Base-by-base conservation (phyloP, 2,888 invertebrate species). In the Drosophila neonasuta region DNA sequence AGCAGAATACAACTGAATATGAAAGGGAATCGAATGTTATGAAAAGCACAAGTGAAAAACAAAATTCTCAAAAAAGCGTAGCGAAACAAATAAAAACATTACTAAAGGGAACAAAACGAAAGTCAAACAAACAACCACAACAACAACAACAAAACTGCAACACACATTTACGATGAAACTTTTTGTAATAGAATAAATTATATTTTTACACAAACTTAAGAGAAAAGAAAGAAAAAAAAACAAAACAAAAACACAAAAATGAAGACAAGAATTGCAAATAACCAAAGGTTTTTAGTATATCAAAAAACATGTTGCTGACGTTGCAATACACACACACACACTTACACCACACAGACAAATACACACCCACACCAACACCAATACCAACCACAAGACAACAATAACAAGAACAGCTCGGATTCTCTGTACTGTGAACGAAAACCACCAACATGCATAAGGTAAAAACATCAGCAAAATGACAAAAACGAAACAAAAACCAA, bases 381-480 rank as follows among this genome's bases (percentile, higher is more conserved):
- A 24, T 24, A 24, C 5, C 24, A 24, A 10, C 3, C 41, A 57
- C 34, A 58, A 60, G 45, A 67, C 59, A 67, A 68, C 52, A 61
- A 62, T 20, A 66, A 46, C 54, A 71, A 65, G 58, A 74, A 71
- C 62, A 82, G 79, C 82, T 72, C 68, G 69, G 78, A 85, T 86
- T 81, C 83, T 81, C 81, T 81, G 80, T 80, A 81, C 86, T 81
- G 86, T 81, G 77, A 81, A 81, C 81, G 80, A 80, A 82, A 71
- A 81, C 85, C 83, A 81, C 81, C 80, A 80, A 68, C 32, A 61
- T 41, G 64, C 59, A 52, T 66, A 74, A 63, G 46, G 45, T 32
- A 66, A 65, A 52, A 45, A 39, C 41, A 56, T 41, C 45, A 60
- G 36, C 20, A 60, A 57, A 55, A 44, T 36, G 52, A 67, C 42